Base-by-base conservation (phyloP, 2,113 vertebrate species). In the Arvicanthis niloticus region DNA sequence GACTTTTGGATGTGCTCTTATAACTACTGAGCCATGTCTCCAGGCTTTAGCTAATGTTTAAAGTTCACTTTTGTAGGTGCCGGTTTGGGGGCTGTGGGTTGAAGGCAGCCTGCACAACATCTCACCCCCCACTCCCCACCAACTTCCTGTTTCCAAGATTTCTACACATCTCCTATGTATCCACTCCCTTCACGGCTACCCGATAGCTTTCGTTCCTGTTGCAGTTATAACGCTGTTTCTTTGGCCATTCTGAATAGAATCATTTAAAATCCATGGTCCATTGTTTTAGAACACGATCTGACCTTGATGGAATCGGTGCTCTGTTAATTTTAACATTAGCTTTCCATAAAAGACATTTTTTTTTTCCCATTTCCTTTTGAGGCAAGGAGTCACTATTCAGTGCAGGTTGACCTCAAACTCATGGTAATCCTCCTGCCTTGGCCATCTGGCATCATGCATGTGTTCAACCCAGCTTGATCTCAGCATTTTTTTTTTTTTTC, bases 211-310 rank as follows among this genome's bases (percentile, higher is more conserved):
- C 6, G 10, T 29, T 45, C 10, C 12, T 6, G 42, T 12, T 42
- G 42, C 45, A 70, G 26, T n/a, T 40, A 31, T 88, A 7, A 22
- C n/a, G 78, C 89, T n/a, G 51, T 84, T 45, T 87, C 31, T 94
- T 70, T 81, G 58, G 60, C 4, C 48, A 91, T 11, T 95, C 9
- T 84, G 34, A 51, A 70, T 72, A 42, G 53, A 86, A 80, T 80
- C 84, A 93, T 78, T 77, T 96, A 77, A 80, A 82, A 56, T 89
- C 84, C 51, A 87, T 42, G 4, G 73, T 58, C 19, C 51, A 37
- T 58, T 82, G 67, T 78, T 91, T 84, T 21, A 88, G 88, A 97
- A 76, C 24, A 42, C 68, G 40, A 70, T 91, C 91, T 96, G 29
- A 58, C 51, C 31, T 88, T 31, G 45, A 67, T 40, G 40, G 31